These are phyloP conservation scores for Heptranchias perlo DNA, from an alignment of 2,113 vertebrate species.

Conservation along the genomic window DNA sequence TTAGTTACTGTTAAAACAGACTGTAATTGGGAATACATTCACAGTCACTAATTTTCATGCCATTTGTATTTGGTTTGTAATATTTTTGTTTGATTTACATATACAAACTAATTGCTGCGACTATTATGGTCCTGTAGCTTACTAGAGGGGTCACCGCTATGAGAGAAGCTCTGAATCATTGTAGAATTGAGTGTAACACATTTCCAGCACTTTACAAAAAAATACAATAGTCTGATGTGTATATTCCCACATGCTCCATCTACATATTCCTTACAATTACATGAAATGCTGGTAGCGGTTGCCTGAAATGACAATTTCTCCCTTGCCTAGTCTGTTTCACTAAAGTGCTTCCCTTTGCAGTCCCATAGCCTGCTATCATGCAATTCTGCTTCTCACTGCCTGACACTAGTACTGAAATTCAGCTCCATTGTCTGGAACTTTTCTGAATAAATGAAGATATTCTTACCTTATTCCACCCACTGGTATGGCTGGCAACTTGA, in stretches of 20 bases:
- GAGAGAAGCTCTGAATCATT: neutral
- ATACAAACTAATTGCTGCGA: neutral
- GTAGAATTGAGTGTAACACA: neutral
- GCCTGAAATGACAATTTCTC: neutral
- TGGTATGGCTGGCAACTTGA: constrained; percentile 62
- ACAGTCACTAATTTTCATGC: neutral
- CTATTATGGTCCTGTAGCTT: neutral
- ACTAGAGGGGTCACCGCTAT: neutral
- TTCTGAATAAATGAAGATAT: neutral
- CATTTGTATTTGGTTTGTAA: neutral
- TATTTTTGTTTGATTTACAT: neutral
- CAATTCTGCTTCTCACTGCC: neutral
- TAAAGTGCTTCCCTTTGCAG: neutral
- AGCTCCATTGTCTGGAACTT: neutral
- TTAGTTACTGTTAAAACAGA: neutral
- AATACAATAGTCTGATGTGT: neutral
- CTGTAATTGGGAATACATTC: neutral
- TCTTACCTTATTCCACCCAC: constrained; percentile 81
- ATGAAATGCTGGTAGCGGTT: neutral
- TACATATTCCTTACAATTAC: no score
- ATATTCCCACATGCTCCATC: neutral
- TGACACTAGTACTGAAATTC: neutral
- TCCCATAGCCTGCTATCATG: neutral
- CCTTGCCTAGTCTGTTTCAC: neutral
- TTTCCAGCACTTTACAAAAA: neutral